Base-by-base conservation (phyloP, 2,888 invertebrate species). In the Tinea semifulvella region DNA sequence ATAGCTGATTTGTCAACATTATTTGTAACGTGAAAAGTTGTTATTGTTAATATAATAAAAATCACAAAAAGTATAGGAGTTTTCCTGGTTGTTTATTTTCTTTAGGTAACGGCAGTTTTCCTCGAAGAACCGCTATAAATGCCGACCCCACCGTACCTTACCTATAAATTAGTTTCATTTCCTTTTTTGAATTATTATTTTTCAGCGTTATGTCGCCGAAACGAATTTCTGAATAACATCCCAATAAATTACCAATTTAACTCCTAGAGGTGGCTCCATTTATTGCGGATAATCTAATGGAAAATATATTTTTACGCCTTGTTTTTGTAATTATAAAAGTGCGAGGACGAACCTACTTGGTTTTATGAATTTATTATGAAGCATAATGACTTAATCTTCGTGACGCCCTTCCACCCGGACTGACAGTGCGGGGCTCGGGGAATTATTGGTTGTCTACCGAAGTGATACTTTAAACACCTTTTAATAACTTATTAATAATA, bases 231-330 rank as follows among this genome's bases (percentile, higher is more conserved):
- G 53, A 61, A 65, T 58, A 63, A 63, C 60, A 60, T 46, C 46
- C 53, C 49, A 48, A 61, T 61, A 58, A 62, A 63, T 65, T 60
- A 57, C 53, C 55, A 57, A 57, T 56, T 57, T 54, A 26, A 27
- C 17, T 27, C 14, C 1, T 17, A 11, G 17, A 7, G 26, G 22
- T 26, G 14, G 14, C 17, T 36, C 19, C 43, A 19, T 35, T 42
- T 46, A 42, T 42, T 16, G 17, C 18, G 18, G 43, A 38, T n/a
- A 13, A 11, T 40, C 6, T 22, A 36, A 36, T 36, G 36, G n/a
- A 18, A 36, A 36, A 18, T 6, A 18, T 36, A 36, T 36, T 28
- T 22, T 28, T 28, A 22, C 6, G 22, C 8, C 25, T 11, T n/a
- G 18, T 36, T 36, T 36, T 36, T 36, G 3, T 36, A 36, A 36